phyloP scores from a whole-genome alignment of 2,888 invertebrate species.

The Orthosia gothica region DNA sequence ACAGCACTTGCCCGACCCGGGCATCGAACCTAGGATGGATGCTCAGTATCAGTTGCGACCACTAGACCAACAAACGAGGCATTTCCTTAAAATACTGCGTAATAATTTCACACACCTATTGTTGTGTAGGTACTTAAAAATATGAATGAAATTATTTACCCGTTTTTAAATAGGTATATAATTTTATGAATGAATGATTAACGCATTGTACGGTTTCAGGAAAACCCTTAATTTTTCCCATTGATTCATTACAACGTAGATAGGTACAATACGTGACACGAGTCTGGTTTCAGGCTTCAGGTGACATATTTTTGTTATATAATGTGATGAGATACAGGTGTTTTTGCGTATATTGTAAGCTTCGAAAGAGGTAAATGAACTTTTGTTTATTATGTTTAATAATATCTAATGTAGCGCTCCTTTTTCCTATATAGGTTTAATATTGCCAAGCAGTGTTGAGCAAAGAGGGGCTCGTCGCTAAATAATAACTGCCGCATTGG shows the following conservation, averaged over 20 bases:
- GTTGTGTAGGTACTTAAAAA: slow-evolving; percentile 10
- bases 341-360: neutral
- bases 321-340: neutral
- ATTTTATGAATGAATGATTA: slow-evolving; percentile 47
- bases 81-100: neutral
- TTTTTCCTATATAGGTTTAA: too few species aligned
- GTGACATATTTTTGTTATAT: neutral
- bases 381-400: too few species aligned
- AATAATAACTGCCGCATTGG: too few species aligned
- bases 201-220: slow-evolving; percentile 25
- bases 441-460: too few species aligned
- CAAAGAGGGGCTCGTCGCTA: too few species aligned
- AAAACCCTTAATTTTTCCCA: slow-evolving; percentile 30
- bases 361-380: too few species aligned
- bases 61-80: too few species aligned
- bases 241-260: slow-evolving; percentile 29
- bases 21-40: too few species aligned
- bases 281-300: slow-evolving; percentile 22
- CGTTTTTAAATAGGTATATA: neutral
- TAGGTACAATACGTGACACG: slow-evolving; percentile 34
- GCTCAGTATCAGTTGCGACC: too few species aligned
- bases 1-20: too few species aligned
- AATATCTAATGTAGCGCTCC: too few species aligned
- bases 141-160: slow-evolving; percentile 38
- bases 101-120: neutral